phyloP scores from a whole-genome alignment of 2,113 vertebrate genomes.

The Phalacrocorax brasilianus region DNA sequence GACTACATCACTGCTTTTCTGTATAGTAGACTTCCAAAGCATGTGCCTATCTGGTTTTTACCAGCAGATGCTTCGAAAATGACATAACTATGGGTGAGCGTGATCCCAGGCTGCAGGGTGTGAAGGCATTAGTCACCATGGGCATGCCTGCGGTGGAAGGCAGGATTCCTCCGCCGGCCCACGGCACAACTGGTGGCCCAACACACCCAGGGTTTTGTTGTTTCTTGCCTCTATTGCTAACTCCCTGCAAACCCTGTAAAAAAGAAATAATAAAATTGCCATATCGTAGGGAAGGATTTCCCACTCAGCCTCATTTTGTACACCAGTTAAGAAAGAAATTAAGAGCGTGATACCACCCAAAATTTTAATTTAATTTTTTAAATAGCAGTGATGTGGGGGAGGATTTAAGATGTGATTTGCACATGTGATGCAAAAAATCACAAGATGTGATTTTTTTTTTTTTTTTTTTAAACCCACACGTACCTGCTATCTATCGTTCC shows the following conservation, averaged over 20 bases:
- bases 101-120: neutral
- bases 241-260: neutral
- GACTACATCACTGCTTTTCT: neutral
- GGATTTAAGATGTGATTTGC: neutral
- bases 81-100: neutral
- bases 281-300: neutral
- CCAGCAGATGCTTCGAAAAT: conserved; percentile 31
- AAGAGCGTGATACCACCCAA: neutral
- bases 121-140: neutral
- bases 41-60: neutral
- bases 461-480: neutral
- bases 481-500: neutral
- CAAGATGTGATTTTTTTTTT: too few species aligned
- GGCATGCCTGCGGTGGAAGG: neutral
- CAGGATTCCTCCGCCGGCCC: neutral
- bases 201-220: neutral
- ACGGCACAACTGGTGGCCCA: neutral
- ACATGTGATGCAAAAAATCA: too few species aligned
- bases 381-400: neutral
- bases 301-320: neutral
- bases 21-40: neutral
- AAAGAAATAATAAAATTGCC: too few species aligned
- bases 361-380: conserved; percentile 32
- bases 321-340: neutral
- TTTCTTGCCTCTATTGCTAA: neutral